Conservation (phyloP, 2,888 invertebrate genomes). For the Heteropelma amictum region DNA sequence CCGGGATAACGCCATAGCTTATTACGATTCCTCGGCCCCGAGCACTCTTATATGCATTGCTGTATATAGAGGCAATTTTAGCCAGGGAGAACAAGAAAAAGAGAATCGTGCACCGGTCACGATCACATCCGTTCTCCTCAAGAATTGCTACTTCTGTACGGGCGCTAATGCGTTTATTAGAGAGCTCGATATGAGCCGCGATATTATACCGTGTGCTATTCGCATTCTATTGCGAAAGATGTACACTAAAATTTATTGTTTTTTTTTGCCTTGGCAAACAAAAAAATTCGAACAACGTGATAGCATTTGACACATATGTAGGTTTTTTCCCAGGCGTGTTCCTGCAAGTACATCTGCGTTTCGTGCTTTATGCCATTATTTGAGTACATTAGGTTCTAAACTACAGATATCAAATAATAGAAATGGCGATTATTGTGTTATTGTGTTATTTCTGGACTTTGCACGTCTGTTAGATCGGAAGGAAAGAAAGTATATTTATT, state of each 20-base stretch:
- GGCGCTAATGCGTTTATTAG: slow-evolving; percentile 48
- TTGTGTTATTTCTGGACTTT: not conserved
- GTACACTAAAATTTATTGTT: not conserved
- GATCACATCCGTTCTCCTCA: slow-evolving; percentile 35
- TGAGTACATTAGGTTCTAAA: too few relatives aligned
- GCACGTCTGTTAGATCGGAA: not conserved
- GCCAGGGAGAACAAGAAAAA: slow-evolving; percentile 11
- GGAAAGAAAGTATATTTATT: not conserved
- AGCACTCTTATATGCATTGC: slow-evolving; percentile 26
- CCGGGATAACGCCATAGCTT: slow-evolving; percentile 48
- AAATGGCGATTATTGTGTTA: not conserved
- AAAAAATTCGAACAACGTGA: not conserved
- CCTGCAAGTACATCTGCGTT: too few relatives aligned
- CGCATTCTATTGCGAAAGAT: not conserved
- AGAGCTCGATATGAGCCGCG: slow-evolving; percentile 34
- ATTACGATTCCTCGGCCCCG: slow-evolving; percentile 47
- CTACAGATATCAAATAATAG: too few relatives aligned
- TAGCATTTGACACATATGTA: not conserved
- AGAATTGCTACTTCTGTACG: slow-evolving; percentile 36
- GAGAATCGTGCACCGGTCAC: slow-evolving; percentile 43
- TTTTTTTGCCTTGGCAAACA: not conserved
- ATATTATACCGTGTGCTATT: slow-evolving; percentile 4
- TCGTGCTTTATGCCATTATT: too few relatives aligned
- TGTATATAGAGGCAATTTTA: slow-evolving; percentile 27
- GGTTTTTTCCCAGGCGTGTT: too few relatives aligned